phyloP scores from a whole-genome alignment of 1,140 invertebrate genomes.

The Sycophila sp. region DNA sequence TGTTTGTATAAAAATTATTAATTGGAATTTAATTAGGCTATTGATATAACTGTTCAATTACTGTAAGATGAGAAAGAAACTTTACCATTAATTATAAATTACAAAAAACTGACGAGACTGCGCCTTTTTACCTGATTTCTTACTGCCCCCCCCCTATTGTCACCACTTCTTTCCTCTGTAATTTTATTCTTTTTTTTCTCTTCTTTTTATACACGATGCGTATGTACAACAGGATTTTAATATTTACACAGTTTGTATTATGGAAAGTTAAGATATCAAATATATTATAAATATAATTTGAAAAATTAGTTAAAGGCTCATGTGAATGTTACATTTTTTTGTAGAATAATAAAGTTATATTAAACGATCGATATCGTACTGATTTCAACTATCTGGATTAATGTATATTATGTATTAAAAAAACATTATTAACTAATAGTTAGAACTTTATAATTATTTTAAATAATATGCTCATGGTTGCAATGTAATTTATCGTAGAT shows the following conservation, averaged over 20 bases:
- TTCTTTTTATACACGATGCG: not conserved
- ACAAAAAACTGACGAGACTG: slow-evolving; percentile 49
- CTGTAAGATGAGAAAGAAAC: slow-evolving; percentile 60
- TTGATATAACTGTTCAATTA: slow-evolving; percentile 62
- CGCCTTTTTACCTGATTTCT: slow-evolving; percentile 22
- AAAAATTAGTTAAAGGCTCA: slow-evolving; percentile 26
- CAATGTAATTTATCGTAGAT: not conserved
- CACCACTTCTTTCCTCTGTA: not conserved
- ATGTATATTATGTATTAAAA: not conserved
- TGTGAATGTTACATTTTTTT: slow-evolving; percentile 27
- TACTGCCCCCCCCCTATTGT: not conserved
- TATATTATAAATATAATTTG: slow-evolving; percentile 20
- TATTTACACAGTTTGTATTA: slow-evolving; percentile 20
- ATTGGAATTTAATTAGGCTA: slow-evolving; percentile 61
- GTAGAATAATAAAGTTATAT: slow-evolving; percentile 31
- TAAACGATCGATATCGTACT: slow-evolving; percentile 5
- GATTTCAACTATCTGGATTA: slow-evolving; percentile 4
- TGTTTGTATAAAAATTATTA: slow-evolving; percentile 62
- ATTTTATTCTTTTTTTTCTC: not conserved
- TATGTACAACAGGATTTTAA: slow-evolving; percentile 18
- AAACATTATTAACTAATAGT: not conserved
- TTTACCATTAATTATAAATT: slow-evolving; percentile 63
- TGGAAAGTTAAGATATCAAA: slow-evolving; percentile 4
- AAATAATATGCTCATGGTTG: too few species aligned
- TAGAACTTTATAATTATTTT: not conserved